phyloP scores from a whole-genome alignment of 2,888 invertebrate genomes.

The Vesta saturnalis region DNA sequence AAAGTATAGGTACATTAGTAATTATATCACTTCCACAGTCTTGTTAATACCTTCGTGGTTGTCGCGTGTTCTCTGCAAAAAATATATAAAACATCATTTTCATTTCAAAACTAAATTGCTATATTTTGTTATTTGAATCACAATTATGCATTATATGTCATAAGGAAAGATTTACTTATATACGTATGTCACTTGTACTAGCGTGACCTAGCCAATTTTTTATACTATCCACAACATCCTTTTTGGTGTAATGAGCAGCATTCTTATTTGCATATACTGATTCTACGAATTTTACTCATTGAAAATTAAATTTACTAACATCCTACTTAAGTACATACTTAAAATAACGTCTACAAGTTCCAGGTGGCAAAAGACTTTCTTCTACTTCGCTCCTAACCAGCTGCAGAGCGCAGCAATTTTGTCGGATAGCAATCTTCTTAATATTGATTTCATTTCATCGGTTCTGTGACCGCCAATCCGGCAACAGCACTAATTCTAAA shows the following conservation, averaged over 20 bases:
- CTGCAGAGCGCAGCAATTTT: slow-evolving; percentile 6
- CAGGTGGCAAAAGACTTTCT: slow-evolving; percentile 3
- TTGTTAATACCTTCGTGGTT: no score
- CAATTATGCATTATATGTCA: no score
- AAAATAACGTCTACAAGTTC: slow-evolving; percentile 2
- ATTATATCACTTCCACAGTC: no score
- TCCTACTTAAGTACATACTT: neutral
- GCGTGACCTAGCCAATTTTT: neutral
- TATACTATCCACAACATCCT: neutral
- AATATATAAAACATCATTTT: no score
- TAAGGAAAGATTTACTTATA: no score
- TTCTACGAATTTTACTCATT: neutral
- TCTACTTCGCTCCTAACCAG: slow-evolving; percentile 9
- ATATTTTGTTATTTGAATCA: no score
- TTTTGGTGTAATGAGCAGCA: neutral
- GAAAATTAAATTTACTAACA: neutral
- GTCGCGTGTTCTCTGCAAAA: no score
- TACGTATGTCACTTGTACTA: neutral
- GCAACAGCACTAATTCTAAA: no score
- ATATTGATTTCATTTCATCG: no score
- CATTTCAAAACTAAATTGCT: no score
- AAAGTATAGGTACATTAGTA: no score
- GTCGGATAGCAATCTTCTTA: slow-evolving; percentile 2
- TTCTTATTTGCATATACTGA: neutral
- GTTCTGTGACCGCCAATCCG: no score